phyloP scores from a whole-genome alignment of 2,797 vertebrate species.

The Rhinoraja longicauda region DNA sequence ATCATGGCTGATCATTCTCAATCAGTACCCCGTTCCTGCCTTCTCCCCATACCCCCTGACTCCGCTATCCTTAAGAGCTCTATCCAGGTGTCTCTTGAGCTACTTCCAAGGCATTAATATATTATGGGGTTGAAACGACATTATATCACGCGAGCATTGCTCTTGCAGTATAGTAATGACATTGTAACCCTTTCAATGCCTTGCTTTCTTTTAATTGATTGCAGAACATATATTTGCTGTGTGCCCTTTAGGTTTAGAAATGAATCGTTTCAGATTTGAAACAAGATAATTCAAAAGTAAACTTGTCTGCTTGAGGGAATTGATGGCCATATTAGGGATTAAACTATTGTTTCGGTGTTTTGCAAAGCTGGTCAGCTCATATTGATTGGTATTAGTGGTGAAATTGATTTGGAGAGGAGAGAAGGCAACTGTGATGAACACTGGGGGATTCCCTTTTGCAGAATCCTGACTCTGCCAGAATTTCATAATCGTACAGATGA shows the following conservation, averaged over 20 bases:
- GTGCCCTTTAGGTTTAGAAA: no score
- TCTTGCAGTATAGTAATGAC: not conserved
- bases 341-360: conserved; percentile 3
- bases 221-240: not conserved
- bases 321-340: not conserved
- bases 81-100: no score
- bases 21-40: no score
- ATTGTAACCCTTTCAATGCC: not conserved
- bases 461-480: not conserved
- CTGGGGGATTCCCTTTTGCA: not conserved
- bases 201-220: not conserved
- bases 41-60: no score
- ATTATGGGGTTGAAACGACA: not conserved
- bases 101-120: not conserved
- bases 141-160: not conserved
- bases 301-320: not conserved
- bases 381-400: conserved; percentile 31
- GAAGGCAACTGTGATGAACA: not conserved
- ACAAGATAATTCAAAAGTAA: not conserved
- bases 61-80: no score
- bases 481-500: not conserved
- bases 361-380: conserved; percentile 14
- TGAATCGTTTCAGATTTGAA: not conserved
- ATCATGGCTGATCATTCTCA: no score
- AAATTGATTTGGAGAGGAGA: not conserved